Conservation (phyloP, 2,888 invertebrate species). For the Cerastis leucographa region DNA sequence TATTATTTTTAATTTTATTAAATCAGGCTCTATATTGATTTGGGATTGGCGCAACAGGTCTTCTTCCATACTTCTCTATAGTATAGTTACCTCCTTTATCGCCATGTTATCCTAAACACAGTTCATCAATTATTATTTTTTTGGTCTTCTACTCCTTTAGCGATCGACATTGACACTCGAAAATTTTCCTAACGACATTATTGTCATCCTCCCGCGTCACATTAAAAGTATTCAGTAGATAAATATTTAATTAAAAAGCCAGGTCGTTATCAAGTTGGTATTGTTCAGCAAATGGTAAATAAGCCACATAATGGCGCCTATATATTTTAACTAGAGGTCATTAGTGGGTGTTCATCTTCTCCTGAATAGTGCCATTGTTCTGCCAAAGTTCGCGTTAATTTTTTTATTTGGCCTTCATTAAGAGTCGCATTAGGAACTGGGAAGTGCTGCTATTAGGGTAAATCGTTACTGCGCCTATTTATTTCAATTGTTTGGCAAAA, state of each 20-base stretch:
- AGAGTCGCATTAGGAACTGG: slow-evolving; percentile 56
- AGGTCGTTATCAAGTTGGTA: slow-evolving; percentile 46
- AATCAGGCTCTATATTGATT: too few species aligned
- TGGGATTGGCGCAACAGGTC: background rate
- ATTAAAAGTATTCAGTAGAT: background rate
- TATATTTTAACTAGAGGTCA: slow-evolving; percentile 68
- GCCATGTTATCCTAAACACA: background rate
- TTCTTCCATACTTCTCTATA: background rate
- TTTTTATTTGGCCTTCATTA: slow-evolving; percentile 64
- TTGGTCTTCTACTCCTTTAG: background rate
- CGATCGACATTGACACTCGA: background rate
- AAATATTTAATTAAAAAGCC: slow-evolving; percentile 39
- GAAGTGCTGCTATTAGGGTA: slow-evolving; percentile 45
- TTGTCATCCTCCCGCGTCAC: background rate
- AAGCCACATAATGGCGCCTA: slow-evolving; percentile 63
- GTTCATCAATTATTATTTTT: background rate
- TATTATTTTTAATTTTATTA: too few species aligned
- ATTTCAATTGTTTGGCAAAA: slow-evolving; percentile 3
- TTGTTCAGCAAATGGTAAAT: slow-evolving; percentile 58
- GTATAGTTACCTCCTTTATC: background rate
- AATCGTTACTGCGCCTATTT: slow-evolving; percentile 14
- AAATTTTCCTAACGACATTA: background rate
- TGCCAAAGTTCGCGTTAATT: slow-evolving; percentile 47
- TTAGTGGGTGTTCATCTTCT: slow-evolving; percentile 64
- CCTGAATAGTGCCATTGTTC: slow-evolving; percentile 61